A percentile compares a stretch with the other conserved stretches of the same genome.
Evolutionary conservation across 2,113 vertebrate species (phyloP).

Genomic region (Guaruba guarouba): DNA sequence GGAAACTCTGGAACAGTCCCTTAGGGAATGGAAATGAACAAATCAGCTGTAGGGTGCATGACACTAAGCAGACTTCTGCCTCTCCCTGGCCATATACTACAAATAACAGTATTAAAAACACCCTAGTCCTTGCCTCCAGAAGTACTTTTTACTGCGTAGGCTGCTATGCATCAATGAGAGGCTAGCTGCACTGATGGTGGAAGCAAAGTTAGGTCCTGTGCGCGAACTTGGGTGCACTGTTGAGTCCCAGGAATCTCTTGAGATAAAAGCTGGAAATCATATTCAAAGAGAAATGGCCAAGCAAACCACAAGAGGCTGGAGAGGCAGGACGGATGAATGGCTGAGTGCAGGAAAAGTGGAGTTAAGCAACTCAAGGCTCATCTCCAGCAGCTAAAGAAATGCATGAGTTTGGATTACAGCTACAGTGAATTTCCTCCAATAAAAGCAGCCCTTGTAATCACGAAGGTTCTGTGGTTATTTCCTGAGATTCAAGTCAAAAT

Average conservation of each 20-base stretch:
- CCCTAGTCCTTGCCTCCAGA: not conserved
- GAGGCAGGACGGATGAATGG: not conserved
- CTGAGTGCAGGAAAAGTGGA: not conserved
- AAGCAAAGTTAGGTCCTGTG: not conserved
- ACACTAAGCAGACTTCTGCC: not conserved
- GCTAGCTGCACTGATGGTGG: not conserved
- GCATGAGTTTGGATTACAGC: not conserved
- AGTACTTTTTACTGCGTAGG: not conserved
- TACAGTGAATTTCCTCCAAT: not conserved
- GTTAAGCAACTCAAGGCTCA: not conserved
- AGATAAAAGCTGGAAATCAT: not conserved
- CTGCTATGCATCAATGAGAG: not conserved
- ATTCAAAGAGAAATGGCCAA: not conserved
- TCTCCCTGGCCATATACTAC: not conserved
- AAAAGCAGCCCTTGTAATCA: conserved; percentile 7
- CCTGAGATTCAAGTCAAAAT: not conserved
- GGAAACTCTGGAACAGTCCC: not conserved
- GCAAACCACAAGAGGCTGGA: not conserved
- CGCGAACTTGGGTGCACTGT: not conserved
- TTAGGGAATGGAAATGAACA: conserved; percentile 12
- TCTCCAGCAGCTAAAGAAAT: not conserved
- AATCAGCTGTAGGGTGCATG: not conserved
- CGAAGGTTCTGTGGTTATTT: not conserved
- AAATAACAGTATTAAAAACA: not conserved
- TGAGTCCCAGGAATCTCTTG: not conserved